Conservation (phyloP, 35 echinoderm and acorn worm species). For the Acanthaster planci region DNA sequence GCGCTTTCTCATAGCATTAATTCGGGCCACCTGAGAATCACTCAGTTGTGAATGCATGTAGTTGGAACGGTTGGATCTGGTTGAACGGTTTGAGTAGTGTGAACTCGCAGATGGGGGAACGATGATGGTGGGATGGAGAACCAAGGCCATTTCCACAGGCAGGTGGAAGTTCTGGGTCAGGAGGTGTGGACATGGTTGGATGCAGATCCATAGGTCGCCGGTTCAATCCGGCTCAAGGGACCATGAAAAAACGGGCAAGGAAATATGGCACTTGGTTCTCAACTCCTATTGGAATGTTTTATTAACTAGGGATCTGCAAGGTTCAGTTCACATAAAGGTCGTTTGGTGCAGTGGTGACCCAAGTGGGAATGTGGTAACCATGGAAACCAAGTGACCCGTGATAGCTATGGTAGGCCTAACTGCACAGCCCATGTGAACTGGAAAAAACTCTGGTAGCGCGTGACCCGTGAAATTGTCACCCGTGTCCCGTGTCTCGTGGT, state of each 20-base stretch:
- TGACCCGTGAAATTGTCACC: too few relatives aligned
- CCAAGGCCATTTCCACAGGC: background rate
- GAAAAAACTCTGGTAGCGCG: too few relatives aligned
- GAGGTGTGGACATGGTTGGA: background rate
- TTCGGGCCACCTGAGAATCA: background rate
- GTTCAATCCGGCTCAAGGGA: background rate
- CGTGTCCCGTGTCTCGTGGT: too few relatives aligned
- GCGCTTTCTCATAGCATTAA: background rate
- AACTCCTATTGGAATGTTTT: too few relatives aligned
- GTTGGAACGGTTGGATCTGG: background rate
- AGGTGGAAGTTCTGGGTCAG: background rate
- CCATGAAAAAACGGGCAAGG: constrained; percentile 7
- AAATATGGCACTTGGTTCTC: too few relatives aligned
- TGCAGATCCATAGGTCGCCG: background rate
- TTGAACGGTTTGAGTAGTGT: background rate
- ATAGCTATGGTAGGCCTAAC: too few relatives aligned
- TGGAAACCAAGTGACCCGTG: too few relatives aligned
- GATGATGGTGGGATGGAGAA: background rate
- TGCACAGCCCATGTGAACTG: too few relatives aligned
- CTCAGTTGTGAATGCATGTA: background rate
- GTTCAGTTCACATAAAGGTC: too few relatives aligned
- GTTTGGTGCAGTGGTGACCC: too few relatives aligned
- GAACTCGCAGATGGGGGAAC: background rate
- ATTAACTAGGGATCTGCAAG: too few relatives aligned
- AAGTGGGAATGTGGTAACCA: too few relatives aligned